Percentiles rank a stretch among this genome's conserved stretches.
phyloP scores from a whole-genome alignment of 2,888 invertebrate species.

The Cylloceria caligata region DNA sequence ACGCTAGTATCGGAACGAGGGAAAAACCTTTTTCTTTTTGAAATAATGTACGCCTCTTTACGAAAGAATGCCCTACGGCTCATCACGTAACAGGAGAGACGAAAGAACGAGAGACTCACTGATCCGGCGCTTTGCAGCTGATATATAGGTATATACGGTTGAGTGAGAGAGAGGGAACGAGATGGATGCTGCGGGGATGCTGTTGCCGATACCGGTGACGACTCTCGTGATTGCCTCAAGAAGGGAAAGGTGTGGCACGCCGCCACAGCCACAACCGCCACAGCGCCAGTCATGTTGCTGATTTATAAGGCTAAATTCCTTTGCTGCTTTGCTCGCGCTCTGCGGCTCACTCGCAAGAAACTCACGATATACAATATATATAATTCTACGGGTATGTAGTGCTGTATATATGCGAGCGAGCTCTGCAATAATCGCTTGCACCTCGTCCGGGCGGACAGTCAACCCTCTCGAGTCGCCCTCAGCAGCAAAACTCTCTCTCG shows the following conservation, averaged over 20 bases:
- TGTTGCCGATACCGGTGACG: conserved; percentile 84
- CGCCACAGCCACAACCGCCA: conserved; percentile 66
- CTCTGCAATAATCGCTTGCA: conserved; percentile 59
- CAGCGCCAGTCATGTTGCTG: conserved; percentile 82
- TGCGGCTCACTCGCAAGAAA: conserved; percentile 13
- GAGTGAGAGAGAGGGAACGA: conserved; percentile 52
- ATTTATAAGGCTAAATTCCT: conserved; percentile 85
- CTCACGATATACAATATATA: conserved; percentile 37
- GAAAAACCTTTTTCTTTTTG: conserved; percentile 48
- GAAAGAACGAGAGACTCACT: conserved; percentile 59
- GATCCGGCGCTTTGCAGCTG: conserved; percentile 53
- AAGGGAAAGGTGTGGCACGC: conserved; percentile 84
- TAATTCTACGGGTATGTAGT: not conserved
- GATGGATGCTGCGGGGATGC: conserved; percentile 76
- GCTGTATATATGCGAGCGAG: conserved; percentile 10
- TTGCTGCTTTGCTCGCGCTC: conserved; percentile 72
- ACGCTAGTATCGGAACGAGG: conserved; percentile 25
- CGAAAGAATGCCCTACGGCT: conserved; percentile 70
- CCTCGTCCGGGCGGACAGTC: conserved; percentile 29
- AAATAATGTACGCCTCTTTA: conserved; percentile 58
- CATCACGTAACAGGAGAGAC: conserved; percentile 71
- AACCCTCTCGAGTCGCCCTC: conserved; percentile 55
- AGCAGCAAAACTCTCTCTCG: conserved; percentile 31
- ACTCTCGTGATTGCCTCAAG: conserved; percentile 85
- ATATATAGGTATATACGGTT: not conserved